Evolutionary conservation across 2,888 invertebrate genomes (phyloP).

Genomic region (Thecocarcelia acutangulata): DNA sequence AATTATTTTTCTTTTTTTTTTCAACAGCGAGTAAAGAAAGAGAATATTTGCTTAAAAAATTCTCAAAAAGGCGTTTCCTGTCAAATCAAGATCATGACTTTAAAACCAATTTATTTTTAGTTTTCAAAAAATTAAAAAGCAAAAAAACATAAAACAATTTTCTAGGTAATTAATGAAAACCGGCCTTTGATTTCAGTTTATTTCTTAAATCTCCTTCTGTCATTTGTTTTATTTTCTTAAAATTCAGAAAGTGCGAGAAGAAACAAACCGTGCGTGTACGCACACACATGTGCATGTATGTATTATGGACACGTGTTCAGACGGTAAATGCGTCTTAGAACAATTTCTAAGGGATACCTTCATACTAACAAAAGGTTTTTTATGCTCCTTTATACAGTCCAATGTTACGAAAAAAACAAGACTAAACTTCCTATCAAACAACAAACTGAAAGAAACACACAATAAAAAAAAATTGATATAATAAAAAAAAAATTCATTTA

Average conservation of each 20-base stretch:
- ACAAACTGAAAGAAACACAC: constrained; percentile 21
- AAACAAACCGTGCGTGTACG: background rate
- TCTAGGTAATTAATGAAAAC: constrained; percentile 60
- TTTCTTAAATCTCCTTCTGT: constrained; percentile 12
- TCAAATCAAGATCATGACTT: constrained; percentile 13
- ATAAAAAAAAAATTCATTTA: constrained; percentile 4
- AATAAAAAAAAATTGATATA: background rate
- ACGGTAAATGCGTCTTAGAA: constrained; percentile 68
- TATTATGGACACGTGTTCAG: constrained; percentile 78
- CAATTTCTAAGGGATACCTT: constrained; percentile 40
- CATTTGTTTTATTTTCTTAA: constrained; percentile 1
- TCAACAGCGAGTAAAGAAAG: background rate
- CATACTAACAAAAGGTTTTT: background rate
- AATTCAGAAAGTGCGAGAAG: background rate
- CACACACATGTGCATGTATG: no score
- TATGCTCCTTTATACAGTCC: constrained; percentile 15
- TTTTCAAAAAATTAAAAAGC: background rate
- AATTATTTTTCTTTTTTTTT: no score
- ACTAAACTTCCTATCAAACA: constrained; percentile 3
- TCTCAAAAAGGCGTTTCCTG: background rate
- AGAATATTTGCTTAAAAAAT: background rate
- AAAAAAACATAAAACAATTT: constrained; percentile 40
- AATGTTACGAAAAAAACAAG: constrained; percentile 46
- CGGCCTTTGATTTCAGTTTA: constrained; percentile 33
- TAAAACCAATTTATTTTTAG: background rate